These are phyloP conservation scores for Meiosimyza decipiens DNA, from an alignment of 2,888 invertebrate species.

Conservation along the genomic window DNA sequence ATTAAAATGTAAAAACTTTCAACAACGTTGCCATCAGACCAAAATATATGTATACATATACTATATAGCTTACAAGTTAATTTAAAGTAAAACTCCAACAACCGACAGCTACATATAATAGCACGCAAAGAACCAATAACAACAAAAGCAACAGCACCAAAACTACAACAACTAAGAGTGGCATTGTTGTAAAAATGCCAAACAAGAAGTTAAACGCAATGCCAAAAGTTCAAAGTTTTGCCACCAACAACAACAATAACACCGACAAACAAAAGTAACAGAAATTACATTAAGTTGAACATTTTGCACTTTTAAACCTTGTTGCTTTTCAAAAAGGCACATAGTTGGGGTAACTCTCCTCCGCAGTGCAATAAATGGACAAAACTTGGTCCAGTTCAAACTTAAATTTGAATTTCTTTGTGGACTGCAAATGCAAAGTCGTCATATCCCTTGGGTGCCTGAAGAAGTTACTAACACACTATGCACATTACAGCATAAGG, in stretches of 20 bases:
- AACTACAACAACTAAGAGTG: neutral
- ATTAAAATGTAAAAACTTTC: conserved; percentile 9
- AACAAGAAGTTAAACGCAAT: conserved; percentile 28
- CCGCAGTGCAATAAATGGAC: neutral
- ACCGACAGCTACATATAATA: conserved; percentile 10
- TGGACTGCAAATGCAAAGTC: neutral
- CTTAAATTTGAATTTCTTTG: conserved; percentile 29
- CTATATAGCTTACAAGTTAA: conserved; percentile 27
- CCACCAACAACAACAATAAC: conserved; percentile 15
- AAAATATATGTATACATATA: neutral
- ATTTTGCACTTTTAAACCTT: conserved; percentile 1
- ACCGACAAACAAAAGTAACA: conserved; percentile 20
- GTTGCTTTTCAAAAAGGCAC: no score
- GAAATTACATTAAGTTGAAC: conserved; percentile 30
- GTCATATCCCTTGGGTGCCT: neutral
- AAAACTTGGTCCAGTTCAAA: conserved; percentile 25
- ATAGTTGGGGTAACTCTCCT: neutral
- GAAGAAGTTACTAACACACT: conserved; percentile 19
- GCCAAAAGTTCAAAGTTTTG: conserved; percentile 25
- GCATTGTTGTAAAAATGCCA: conserved; percentile 27
- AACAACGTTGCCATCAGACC: conserved; percentile 3
- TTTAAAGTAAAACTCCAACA: conserved; percentile 28
- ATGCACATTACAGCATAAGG: neutral
- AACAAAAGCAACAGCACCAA: conserved; percentile 14
- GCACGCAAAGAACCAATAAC: conserved; percentile 8